phyloP scores from a whole-genome alignment of 2,797 vertebrate species.

The Falco naumanni region DNA sequence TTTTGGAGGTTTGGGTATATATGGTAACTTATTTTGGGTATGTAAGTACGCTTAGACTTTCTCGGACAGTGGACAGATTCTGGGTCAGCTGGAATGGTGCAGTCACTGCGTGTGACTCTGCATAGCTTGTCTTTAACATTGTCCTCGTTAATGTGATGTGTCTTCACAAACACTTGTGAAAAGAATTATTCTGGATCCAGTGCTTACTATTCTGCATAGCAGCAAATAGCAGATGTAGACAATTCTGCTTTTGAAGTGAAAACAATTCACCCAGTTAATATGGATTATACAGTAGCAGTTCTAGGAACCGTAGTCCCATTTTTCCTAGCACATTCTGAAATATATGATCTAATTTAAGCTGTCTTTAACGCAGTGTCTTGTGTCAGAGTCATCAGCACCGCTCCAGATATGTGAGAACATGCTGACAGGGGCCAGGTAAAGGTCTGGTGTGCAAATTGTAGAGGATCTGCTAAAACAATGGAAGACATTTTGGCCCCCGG shows the following conservation, averaged over 20 bases:
- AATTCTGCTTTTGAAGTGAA: background rate
- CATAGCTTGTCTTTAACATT: background rate
- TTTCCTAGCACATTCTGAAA: background rate
- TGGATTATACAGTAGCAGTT: background rate
- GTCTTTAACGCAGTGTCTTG: background rate
- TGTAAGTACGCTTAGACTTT: background rate
- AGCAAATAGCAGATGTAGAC: background rate
- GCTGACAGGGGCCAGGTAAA: background rate
- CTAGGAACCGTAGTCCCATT: background rate
- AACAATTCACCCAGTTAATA: background rate
- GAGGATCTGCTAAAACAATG: background rate
- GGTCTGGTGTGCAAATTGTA: background rate
- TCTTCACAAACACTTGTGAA: background rate
- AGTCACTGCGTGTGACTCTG: accelerated
- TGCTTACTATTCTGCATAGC: background rate
- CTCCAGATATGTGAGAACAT: background rate
- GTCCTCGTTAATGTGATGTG: background rate
- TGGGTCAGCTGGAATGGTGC: background rate
- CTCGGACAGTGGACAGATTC: background rate
- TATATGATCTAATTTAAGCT: background rate
- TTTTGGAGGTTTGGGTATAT: background rate
- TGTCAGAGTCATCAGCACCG: accelerated
- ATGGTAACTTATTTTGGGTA: background rate
- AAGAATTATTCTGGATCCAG: background rate
- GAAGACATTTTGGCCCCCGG: background rate